A percentile compares a stretch with the other conserved stretches of the same genome.
Conservation (phyloP, 1,140 invertebrate genomes). For the Drosophila albomicans region DNA sequence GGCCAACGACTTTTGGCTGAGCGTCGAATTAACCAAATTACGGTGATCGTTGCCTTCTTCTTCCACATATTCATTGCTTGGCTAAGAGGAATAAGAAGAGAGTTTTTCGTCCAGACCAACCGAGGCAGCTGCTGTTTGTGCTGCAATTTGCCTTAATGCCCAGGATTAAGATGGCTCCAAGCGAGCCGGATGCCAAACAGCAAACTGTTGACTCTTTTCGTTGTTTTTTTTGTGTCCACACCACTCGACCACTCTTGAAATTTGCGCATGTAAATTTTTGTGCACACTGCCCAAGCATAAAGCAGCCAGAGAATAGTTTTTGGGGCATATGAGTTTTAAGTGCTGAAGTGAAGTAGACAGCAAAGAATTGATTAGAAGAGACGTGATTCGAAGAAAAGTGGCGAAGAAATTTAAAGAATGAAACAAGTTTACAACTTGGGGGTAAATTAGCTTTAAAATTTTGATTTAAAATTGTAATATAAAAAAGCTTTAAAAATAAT, state of each 20-base stretch:
- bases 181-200: conserved; percentile 53
- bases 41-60: conserved; percentile 23
- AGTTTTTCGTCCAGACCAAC: not conserved
- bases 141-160: conserved; percentile 79
- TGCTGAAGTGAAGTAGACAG: not conserved
- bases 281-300: conserved; percentile 14
- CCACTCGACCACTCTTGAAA: conserved; percentile 49
- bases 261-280: conserved; percentile 76
- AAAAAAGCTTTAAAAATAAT: no score
- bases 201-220: conserved; percentile 75
- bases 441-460: no score
- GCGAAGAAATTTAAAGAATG: not conserved
- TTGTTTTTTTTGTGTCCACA: conserved; percentile 45
- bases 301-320: conserved; percentile 12
- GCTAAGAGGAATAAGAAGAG: conserved; percentile 27
- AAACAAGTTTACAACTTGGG: no score
- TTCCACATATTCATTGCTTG: conserved; percentile 35
- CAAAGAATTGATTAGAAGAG: not conserved
- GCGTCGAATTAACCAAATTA: conserved; percentile 82
- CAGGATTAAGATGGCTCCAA: conserved; percentile 69
- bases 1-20: conserved; percentile 51
- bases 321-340: conserved; percentile 40
- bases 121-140: conserved; percentile 44
- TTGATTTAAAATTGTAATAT: no score
- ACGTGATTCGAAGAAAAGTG: no score